A percentile compares a stretch with the other conserved stretches of the same genome.
Evolutionary conservation across 2,797 vertebrate genomes (phyloP).

Genomic region (Zalophus californianus): DNA sequence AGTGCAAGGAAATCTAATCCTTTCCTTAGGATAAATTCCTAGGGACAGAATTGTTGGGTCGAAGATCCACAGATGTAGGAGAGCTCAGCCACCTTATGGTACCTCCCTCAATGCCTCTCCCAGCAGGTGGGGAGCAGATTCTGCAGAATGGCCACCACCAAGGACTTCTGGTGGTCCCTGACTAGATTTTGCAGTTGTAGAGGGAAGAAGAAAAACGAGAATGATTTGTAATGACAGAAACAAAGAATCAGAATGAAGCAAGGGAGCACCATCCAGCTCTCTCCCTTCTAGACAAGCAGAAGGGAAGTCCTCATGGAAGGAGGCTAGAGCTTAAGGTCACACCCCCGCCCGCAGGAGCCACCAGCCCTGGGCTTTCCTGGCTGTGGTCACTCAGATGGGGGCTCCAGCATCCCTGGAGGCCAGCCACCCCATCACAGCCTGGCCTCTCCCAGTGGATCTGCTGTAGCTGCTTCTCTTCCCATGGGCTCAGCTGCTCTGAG

Average conservation of each 20-base stretch:
- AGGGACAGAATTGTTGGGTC: not conserved
- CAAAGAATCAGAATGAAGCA: not conserved
- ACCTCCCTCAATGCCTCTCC: not conserved
- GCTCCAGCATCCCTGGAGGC: not conserved
- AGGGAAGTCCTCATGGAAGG: not conserved
- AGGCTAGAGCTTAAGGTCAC: too few species aligned
- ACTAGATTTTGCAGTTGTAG: not conserved
- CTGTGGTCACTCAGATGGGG: not conserved
- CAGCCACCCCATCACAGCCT: not conserved
- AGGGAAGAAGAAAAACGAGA: not conserved
- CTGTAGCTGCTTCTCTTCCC: not conserved
- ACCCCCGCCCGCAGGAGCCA: not conserved
- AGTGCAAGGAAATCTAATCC: not conserved
- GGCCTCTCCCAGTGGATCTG: not conserved
- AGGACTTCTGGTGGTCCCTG: accelerated
- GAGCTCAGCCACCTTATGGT: not conserved
- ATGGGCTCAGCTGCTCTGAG: not conserved
- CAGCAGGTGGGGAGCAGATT: accelerated
- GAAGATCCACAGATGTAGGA: not conserved
- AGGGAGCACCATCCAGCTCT: not conserved
- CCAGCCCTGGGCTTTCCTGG: too few species aligned
- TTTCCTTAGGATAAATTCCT: not conserved
- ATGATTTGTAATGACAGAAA: not conserved
- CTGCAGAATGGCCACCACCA: not conserved
- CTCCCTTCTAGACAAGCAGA: not conserved